Percentiles rank a stretch among this genome's conserved stretches.
Evolutionary conservation across 2,797 vertebrate genomes (phyloP).

Genomic region (Rhinogobio ventralis): DNA sequence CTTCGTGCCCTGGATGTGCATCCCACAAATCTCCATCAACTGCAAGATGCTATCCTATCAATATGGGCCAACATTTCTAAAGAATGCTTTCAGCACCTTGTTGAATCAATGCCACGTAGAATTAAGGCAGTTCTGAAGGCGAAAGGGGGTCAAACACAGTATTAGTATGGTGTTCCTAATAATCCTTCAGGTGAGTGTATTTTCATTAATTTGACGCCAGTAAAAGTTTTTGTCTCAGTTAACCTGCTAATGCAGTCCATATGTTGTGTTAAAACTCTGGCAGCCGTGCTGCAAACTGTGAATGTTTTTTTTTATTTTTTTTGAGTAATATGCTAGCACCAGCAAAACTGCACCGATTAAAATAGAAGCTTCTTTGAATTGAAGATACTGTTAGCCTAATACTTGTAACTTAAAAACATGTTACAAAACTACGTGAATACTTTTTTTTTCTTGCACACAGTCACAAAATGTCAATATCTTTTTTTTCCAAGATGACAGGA

Average conservation of each 20-base stretch:
- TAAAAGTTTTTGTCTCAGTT: neutral
- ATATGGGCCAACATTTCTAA: too few species aligned
- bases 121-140: too few species aligned
- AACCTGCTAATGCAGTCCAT: neutral
- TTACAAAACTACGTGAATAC: neutral
- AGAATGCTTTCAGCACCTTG: too few species aligned
- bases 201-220: neutral
- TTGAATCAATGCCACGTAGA: too few species aligned
- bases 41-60: too few species aligned
- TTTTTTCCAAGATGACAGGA: neutral
- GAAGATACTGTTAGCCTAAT: neutral
- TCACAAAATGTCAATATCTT: neutral
- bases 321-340: neutral
- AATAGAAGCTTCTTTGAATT: neutral
- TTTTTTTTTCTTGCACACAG: neutral
- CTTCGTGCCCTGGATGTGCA: too few species aligned
- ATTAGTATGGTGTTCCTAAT: too few species aligned
- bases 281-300: neutral
- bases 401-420: neutral
- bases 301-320: neutral
- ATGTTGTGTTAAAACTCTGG: slow-evolving; percentile 14
- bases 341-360: neutral
- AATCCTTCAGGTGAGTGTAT: too few species aligned
- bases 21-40: too few species aligned
- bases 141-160: too few species aligned